Base-by-base conservation (phyloP, 2,797 vertebrate genomes). In the Rhinoraja longicauda region DNA sequence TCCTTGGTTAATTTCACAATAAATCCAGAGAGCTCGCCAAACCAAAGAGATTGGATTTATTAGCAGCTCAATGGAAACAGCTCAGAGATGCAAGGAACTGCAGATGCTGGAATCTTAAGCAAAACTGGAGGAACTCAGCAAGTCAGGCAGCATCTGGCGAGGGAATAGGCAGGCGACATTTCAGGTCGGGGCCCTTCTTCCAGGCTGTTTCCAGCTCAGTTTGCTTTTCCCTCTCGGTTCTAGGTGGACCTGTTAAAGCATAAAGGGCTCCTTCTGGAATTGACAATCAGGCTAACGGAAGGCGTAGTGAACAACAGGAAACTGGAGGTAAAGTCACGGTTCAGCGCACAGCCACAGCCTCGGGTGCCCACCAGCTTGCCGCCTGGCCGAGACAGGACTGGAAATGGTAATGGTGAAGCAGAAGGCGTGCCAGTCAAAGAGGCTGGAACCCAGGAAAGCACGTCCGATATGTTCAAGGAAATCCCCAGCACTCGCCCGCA, bases 231-330 rank as follows among this genome's bases (percentile, higher is more conserved):
- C 10, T 93, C 45, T 13, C 39, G 86, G 8, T 26, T 24, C 70
- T 93, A 99, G 99, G 98, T 99, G 78, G 99, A 99, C 94, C 94
- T 97, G 73, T 39, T 99, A 26, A 98, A 97, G 94, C 94, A 95
- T 5, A 99, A 99, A 93, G 95, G 94, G 17, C 78, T 95, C 88
- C 94, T 99, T 93, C 94, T 99, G 95, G 95, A 97, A n/a, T 93
- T 98, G 92, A 97, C 97, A 0, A 95, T 94, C 0, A 94, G 95
- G 70, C 94, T 99, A 93, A 99, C 98, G 0, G 97, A 98, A 76
- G 98, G 98, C 19, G 21, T 97, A 9, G 97, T 99, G 45, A 97
- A 97, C 0, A 98, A 97, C 10, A 97, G 94, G 93, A 97, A 94
- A 93, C 93, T 98, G 26, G 93, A 93, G 45, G 93, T 95, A 76